Percentiles rank a stretch among this genome's conserved stretches.
Evolutionary conservation across 1,140 invertebrate genomes (phyloP).

Genomic region (Anthonomus grandis): DNA sequence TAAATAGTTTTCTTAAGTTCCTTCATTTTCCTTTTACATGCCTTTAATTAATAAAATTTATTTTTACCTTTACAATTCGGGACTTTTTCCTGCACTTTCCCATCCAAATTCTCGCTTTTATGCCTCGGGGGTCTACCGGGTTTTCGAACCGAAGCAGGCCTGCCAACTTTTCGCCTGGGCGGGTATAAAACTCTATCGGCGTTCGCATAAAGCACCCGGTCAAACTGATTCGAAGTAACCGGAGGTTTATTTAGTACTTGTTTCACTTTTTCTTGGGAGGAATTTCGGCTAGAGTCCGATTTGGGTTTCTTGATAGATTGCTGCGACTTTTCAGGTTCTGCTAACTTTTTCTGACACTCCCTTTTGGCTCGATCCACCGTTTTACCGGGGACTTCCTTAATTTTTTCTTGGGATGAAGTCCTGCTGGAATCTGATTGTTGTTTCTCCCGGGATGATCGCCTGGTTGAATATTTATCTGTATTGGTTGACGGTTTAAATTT

Average conservation of each 20-base stretch:
- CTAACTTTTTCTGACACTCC: constrained; percentile 2
- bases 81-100: constrained; percentile 6
- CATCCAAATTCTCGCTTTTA: constrained; percentile 20
- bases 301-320: too few relatives aligned
- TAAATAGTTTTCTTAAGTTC: too few relatives aligned
- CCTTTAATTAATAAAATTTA: background rate
- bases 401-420: constrained; percentile 5
- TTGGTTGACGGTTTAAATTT: too few relatives aligned
- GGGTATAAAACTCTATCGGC: constrained; percentile 70
- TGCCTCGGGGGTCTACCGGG: constrained; percentile 49
- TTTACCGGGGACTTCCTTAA: background rate
- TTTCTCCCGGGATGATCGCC: constrained; percentile 4
- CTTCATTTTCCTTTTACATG: background rate
- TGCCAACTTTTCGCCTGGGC: constrained; percentile 60
- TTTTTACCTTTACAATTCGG: constrained; percentile 2
- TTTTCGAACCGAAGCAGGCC: constrained; percentile 46
- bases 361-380: constrained; percentile 13
- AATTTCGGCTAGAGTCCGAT: constrained; percentile 8
- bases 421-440: background rate
- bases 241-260: constrained; percentile 51
- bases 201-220: constrained; percentile 65
- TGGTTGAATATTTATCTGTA: background rate
- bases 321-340: background rate
- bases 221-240: constrained; percentile 55
- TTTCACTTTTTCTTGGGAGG: constrained; percentile 48